Percentiles rank a stretch among this genome's conserved stretches.
Evolutionary conservation across 1,140 invertebrate genomes (phyloP).

Genomic region (Polyergus mexicanus): DNA sequence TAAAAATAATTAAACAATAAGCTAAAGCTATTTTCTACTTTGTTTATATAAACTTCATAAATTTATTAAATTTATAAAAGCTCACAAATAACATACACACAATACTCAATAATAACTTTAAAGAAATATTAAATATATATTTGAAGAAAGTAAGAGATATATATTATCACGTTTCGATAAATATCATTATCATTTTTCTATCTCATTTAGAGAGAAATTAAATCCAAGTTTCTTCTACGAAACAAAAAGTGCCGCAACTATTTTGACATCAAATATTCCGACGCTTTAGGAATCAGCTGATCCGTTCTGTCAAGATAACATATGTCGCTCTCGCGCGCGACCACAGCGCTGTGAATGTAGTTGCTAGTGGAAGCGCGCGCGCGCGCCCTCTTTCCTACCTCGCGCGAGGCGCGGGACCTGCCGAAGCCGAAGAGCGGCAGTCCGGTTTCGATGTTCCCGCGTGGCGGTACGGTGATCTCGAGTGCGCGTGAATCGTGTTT

Average conservation of each 20-base stretch:
- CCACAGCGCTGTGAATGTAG: constrained; percentile 45
- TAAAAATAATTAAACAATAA: neutral
- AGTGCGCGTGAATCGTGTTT: neutral
- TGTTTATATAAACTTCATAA: neutral
- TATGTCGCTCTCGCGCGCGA: constrained; percentile 31
- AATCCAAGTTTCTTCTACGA: neutral
- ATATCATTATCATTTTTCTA: neutral
- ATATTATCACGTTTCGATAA: neutral
- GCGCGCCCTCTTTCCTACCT: constrained; percentile 59
- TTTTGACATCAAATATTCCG: neutral
- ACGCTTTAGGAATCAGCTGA: constrained; percentile 70
- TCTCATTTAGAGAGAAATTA: neutral
- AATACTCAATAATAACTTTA: neutral
- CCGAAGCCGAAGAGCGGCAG: constrained; percentile 77
- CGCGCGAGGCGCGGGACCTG: constrained; percentile 66
- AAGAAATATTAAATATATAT: neutral
- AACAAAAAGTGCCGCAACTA: neutral
- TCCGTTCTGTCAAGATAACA: constrained; percentile 36
- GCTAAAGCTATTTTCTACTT: neutral
- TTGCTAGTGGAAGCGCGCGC: constrained; percentile 27
- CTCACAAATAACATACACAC: neutral
- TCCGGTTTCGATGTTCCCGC: constrained; percentile 83
- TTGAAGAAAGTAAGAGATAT: neutral
- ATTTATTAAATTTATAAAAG: neutral
- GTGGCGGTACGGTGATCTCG: constrained; percentile 73